These are phyloP conservation scores for Redunca redunca DNA, from an alignment of 2,113 vertebrate species.

Conservation along the genomic window DNA sequence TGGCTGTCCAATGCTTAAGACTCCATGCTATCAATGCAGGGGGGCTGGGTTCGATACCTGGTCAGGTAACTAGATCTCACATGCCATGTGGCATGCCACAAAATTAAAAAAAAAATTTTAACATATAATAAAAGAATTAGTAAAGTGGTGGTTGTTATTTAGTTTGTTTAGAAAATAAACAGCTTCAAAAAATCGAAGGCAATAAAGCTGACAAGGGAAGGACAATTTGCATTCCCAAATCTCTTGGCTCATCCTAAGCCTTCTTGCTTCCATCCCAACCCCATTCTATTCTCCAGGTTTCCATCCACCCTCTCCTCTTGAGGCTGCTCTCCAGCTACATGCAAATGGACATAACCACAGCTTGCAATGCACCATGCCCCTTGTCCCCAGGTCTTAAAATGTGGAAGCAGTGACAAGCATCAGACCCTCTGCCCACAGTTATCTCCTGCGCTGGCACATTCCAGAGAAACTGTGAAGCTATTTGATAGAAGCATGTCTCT, in stretches of 20 bases:
- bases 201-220: neutral
- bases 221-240: neutral
- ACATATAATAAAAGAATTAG: neutral
- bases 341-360: neutral
- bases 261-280: neutral
- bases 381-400: accelerated
- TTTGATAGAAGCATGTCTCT: neutral
- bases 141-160: neutral
- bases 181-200: neutral
- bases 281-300: neutral
- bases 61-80: neutral
- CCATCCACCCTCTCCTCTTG: neutral
- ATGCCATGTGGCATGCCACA: neutral
- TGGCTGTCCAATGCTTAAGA: neutral
- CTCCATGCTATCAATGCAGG: neutral
- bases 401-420: neutral
- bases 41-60: neutral
- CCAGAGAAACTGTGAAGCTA: neutral
- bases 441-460: neutral
- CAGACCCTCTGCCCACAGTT: neutral
- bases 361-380: neutral
- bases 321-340: neutral
- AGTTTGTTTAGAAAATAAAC: neutral
- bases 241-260: neutral
- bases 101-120: neutral